A percentile compares a stretch with the other conserved stretches of the same genome.
Conservation (phyloP, 2,888 invertebrate species). For the Flexamia atlantica region DNA sequence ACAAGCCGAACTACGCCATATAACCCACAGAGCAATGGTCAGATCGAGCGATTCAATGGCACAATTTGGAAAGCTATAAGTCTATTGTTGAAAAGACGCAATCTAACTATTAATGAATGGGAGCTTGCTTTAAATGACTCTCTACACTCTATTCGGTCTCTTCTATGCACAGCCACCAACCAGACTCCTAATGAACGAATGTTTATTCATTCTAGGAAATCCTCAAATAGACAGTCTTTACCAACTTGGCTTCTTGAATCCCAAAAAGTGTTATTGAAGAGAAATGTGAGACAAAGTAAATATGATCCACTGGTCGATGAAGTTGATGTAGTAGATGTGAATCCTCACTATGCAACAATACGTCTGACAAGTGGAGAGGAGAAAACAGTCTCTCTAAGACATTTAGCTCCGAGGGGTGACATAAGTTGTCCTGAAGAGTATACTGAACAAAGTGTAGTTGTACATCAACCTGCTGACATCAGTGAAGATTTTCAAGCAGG, state of each 20-base stretch:
- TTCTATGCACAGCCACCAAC: constrained; percentile 22
- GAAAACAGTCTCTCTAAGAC: constrained; percentile 64
- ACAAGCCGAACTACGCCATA: constrained; percentile 67
- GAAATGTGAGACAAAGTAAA: constrained; percentile 62
- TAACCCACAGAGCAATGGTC: constrained; percentile 66
- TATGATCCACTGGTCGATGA: constrained; percentile 67
- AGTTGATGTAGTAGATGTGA: constrained; percentile 65
- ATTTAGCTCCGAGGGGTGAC: constrained; percentile 65
- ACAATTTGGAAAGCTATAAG: constrained; percentile 48
- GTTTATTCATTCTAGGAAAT: constrained; percentile 62
- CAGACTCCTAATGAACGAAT: constrained; percentile 61
- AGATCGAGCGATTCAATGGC: constrained; percentile 48
- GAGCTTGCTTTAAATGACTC: constrained; percentile 1
- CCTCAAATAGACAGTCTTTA: constrained; percentile 64
- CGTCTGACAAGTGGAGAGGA: constrained; percentile 64
- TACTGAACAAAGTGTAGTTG: background rate
- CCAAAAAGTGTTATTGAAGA: constrained; percentile 65
- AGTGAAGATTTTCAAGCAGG: background rate
- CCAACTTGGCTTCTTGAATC: constrained; percentile 65
- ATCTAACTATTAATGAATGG: constrained; percentile 52
- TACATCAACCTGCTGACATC: background rate
- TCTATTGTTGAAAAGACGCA: constrained; percentile 29
- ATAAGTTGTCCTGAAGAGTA: background rate
- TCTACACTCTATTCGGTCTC: background rate
- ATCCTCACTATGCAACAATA: constrained; percentile 66